These are phyloP conservation scores for Mellivora capensis DNA, from an alignment of 2,113 vertebrate genomes.

Conservation along the genomic window DNA sequence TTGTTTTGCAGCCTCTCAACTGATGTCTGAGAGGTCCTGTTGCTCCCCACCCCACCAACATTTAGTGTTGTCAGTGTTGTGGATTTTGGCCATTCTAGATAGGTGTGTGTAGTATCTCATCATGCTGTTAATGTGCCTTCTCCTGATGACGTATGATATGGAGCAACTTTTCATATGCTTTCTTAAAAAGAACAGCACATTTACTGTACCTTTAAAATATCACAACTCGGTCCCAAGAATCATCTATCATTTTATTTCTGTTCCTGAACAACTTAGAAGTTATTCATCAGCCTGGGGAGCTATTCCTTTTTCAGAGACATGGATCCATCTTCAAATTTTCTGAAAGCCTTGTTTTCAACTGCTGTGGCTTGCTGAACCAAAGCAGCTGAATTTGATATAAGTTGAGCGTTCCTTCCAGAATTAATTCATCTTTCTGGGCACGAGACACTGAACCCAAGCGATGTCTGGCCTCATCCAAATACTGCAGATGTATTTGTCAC, in stretches of 20 bases:
- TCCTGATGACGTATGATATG: background rate
- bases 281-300: background rate
- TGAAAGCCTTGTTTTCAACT: background rate
- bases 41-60: background rate
- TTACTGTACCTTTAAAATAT: background rate
- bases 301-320: background rate
- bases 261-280: background rate
- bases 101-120: background rate
- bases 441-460: background rate
- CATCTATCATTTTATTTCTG: background rate
- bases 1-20: background rate
- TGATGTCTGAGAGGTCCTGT: background rate
- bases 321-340: background rate
- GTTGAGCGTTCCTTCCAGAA: background rate
- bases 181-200: background rate
- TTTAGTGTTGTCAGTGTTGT: background rate
- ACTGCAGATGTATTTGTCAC: background rate
- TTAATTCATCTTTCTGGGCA: background rate
- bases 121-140: background rate
- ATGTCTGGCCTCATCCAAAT: background rate
- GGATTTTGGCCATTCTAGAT: background rate
- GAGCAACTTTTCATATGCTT: background rate
- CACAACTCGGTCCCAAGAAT: background rate
- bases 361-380: background rate
- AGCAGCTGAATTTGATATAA: background rate